Percentiles rank a stretch among this genome's conserved stretches.
These are phyloP conservation scores for Drosophila micromelanica DNA, from an alignment of 1,140 invertebrate species.

Conservation along the genomic window DNA sequence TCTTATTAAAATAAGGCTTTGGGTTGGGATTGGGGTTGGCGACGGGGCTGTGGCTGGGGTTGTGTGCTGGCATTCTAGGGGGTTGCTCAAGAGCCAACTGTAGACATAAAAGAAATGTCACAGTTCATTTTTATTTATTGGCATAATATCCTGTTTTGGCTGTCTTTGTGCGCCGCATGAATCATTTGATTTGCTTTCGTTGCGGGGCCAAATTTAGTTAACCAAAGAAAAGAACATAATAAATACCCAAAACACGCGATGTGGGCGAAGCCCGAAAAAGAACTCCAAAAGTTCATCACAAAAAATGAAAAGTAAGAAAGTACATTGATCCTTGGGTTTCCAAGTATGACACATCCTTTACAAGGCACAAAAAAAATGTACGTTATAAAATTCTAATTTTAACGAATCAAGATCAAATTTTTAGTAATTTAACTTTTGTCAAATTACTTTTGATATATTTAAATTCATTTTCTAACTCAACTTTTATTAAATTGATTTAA, in stretches of 20 bases:
- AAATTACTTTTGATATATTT: too few relatives aligned
- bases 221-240: constrained; percentile 21
- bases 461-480: too few relatives aligned
- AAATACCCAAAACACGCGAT: constrained; percentile 36
- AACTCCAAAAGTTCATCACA: background rate
- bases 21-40: background rate
- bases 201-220: constrained; percentile 27
- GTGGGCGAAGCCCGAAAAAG: constrained; percentile 18
- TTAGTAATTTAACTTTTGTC: too few relatives aligned
- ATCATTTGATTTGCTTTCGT: constrained; percentile 47
- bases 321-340: background rate
- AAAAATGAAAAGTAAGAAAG: background rate
- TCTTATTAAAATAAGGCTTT: constrained; percentile 21
- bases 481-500: too few relatives aligned
- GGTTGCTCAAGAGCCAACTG: background rate
- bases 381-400: too few relatives aligned
- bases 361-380: too few relatives aligned
- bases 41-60: background rate
- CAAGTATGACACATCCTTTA: background rate
- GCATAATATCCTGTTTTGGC: constrained; percentile 54
- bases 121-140: constrained; percentile 81
- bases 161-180: constrained; percentile 43
- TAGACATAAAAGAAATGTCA: constrained; percentile 65
- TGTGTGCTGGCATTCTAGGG: background rate
- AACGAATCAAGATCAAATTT: too few relatives aligned